Conservation (phyloP, 1,140 invertebrate genomes). For the Nomia melanderi region DNA sequence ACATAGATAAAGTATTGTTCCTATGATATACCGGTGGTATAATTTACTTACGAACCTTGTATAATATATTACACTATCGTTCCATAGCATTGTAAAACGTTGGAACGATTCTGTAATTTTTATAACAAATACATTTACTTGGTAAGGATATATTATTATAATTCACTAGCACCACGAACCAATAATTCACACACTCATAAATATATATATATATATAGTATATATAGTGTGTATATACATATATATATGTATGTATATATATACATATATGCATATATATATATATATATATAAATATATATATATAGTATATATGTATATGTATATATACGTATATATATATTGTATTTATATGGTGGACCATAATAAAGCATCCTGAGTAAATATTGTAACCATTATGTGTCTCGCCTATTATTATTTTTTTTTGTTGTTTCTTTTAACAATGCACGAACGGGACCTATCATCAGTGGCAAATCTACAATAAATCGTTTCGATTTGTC, state of each 20-base stretch:
- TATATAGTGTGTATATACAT: slow-evolving; percentile 26
- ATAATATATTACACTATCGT: slow-evolving; percentile 67
- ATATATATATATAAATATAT: slow-evolving; percentile 61
- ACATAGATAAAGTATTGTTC: slow-evolving; percentile 73
- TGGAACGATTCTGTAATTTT: slow-evolving; percentile 65
- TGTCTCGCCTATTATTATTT: slow-evolving; percentile 69
- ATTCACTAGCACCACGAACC: slow-evolving; percentile 76
- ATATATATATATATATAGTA: slow-evolving; percentile 30
- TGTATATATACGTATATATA: slow-evolving; percentile 32
- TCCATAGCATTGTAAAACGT: slow-evolving; percentile 65
- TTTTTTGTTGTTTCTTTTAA: slow-evolving; percentile 57
- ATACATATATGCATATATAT: slow-evolving; percentile 51
- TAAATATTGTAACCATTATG: slow-evolving; percentile 80
- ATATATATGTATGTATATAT: slow-evolving; percentile 55
- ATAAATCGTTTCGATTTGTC: slow-evolving; percentile 59
- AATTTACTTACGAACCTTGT: slow-evolving; percentile 66
- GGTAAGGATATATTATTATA: slow-evolving; percentile 68
- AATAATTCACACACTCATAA: slow-evolving; percentile 75
- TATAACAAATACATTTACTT: slow-evolving; percentile 73
- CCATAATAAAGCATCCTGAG: slow-evolving; percentile 81
- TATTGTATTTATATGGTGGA: slow-evolving; percentile 73
- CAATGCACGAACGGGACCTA: slow-evolving; percentile 73
- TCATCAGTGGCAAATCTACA: slow-evolving; percentile 60
- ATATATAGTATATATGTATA: slow-evolving; percentile 46
- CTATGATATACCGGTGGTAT: slow-evolving; percentile 73